A percentile compares a stretch with the other conserved stretches of the same genome.
These are phyloP conservation scores for Stegophylla sp. DNA, from an alignment of 2,888 invertebrate genomes.

Conservation along the genomic window DNA sequence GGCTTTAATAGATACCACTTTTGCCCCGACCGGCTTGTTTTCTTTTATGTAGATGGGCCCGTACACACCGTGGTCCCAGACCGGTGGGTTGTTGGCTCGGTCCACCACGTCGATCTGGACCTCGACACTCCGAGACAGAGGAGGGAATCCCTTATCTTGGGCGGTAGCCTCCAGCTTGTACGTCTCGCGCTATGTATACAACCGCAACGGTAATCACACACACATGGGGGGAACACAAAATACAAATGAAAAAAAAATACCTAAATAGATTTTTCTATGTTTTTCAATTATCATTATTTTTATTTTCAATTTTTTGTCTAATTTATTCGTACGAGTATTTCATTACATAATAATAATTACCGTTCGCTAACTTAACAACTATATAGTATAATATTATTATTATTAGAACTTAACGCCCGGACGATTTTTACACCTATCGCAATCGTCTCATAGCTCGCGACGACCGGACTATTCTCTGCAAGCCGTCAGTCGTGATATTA, in stretches of 20 bases:
- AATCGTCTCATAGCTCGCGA: no score
- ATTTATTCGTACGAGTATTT: conserved; percentile 2
- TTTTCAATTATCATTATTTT: conserved; percentile 60
- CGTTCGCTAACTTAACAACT: no score
- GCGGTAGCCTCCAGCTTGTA: conserved; percentile 98
- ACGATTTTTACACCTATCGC: conserved; percentile 61
- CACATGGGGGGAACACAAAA: conserved; percentile 38
- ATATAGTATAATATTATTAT: no score
- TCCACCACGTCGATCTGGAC: conserved; percentile 98
- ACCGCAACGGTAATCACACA: conserved; percentile 41
- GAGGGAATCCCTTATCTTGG: conserved; percentile 95
- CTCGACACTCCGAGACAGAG: conserved; percentile 94
- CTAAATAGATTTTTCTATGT: conserved; percentile 9
- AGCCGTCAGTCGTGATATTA: no score
- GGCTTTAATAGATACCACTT: conserved; percentile 98
- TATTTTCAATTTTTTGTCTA: background rate
- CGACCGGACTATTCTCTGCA: no score
- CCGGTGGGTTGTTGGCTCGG: conserved; percentile 96
- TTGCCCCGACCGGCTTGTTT: conserved; percentile 96
- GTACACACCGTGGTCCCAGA: conserved; percentile 95
- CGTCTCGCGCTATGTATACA: conserved; percentile 83
- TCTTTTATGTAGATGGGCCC: conserved; percentile 97
- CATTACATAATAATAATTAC: no score
- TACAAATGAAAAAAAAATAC: conserved; percentile 42
- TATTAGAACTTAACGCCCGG: no score